Conservation (phyloP, 2,888 invertebrate genomes). For the Ormyrus pomaceus region DNA sequence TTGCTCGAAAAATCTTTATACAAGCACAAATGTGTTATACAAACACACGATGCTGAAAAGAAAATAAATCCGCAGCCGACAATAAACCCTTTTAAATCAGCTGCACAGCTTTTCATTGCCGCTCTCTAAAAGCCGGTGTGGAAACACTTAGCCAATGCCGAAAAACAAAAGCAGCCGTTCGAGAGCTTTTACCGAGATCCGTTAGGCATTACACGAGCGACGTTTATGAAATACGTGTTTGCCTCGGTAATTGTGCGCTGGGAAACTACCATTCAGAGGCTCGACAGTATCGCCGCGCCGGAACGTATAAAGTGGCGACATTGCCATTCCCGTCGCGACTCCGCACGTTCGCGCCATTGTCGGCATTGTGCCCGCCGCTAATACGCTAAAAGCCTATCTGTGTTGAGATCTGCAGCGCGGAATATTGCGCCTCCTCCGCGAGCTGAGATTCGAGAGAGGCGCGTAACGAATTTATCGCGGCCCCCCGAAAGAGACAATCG, state of each 20-base stretch:
- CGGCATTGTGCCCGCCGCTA: slow-evolving; percentile 72
- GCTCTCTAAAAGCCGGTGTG: too few relatives aligned
- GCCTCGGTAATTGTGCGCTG: slow-evolving; percentile 64
- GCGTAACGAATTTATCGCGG: slow-evolving; percentile 60
- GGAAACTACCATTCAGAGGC: slow-evolving; percentile 53
- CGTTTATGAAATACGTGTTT: slow-evolving; percentile 73
- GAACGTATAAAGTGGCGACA: slow-evolving; percentile 71
- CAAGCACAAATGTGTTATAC: too few relatives aligned
- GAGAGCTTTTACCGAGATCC: neutral
- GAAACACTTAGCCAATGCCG: too few relatives aligned
- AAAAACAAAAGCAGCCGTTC: too few relatives aligned
- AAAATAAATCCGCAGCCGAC: too few relatives aligned
- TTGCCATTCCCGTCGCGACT: slow-evolving; percentile 73
- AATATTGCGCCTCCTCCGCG: neutral
- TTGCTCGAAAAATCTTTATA: too few relatives aligned
- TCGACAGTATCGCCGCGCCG: slow-evolving; percentile 63
- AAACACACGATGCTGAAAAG: too few relatives aligned
- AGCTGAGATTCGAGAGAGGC: neutral
- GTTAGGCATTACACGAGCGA: slow-evolving; percentile 50
- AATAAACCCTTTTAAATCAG: too few relatives aligned
- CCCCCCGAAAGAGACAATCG: slow-evolving; percentile 73
- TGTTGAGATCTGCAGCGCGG: slow-evolving; percentile 70
- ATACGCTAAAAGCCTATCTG: slow-evolving; percentile 76
- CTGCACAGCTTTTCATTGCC: too few relatives aligned
- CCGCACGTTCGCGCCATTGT: slow-evolving; percentile 68